Evolutionary conservation across 2,888 invertebrate species (phyloP).

Genomic region (Reticulitermes lucifugus): DNA sequence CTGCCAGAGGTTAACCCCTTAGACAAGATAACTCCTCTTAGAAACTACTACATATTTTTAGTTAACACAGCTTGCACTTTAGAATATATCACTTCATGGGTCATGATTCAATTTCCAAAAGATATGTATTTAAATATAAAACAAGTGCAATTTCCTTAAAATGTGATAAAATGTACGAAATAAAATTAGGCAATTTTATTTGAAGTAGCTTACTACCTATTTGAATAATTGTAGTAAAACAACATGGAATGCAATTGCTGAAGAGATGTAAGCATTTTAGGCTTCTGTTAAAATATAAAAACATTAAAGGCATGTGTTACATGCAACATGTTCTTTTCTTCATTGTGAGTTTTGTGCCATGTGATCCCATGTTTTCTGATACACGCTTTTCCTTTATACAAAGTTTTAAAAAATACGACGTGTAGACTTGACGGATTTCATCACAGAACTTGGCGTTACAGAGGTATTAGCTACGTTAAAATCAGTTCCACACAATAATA

Average conservation of each 20-base stretch:
- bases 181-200: not conserved
- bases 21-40: not conserved
- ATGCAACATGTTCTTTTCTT: not conserved
- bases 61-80: conserved; percentile 1
- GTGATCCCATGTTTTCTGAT: no score
- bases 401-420: no score
- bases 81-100: not conserved
- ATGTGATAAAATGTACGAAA: conserved; percentile 4
- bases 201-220: not conserved
- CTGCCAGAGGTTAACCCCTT: not conserved
- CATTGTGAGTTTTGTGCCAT: not conserved
- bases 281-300: not conserved
- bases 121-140: not conserved
- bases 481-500: no score
- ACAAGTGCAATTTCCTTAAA: not conserved
- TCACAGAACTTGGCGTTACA: no score
- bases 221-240: not conserved
- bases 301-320: not conserved
- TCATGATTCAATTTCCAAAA: not conserved
- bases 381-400: no score
- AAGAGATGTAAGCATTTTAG: not conserved
- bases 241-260: not conserved
- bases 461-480: no score
- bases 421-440: no score
- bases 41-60: not conserved